Conservation (phyloP, 2,797 vertebrate species). For the Antennarius maculatus region DNA sequence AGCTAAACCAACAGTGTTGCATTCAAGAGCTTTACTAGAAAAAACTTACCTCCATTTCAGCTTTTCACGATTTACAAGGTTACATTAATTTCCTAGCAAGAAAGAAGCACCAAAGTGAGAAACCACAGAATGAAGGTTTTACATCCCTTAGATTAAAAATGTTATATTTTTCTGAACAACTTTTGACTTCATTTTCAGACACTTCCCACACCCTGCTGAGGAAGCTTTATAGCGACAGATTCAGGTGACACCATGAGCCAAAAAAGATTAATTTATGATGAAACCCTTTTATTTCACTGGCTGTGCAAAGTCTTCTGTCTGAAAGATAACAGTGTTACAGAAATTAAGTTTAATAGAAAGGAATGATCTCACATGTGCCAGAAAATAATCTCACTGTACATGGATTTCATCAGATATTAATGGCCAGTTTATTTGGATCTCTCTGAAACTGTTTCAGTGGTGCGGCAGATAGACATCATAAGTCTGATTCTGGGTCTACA, state of each 20-base stretch:
- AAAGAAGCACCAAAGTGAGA: background rate
- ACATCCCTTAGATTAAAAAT: slow-evolving; percentile 9
- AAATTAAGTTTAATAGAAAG: background rate
- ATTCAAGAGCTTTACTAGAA: background rate
- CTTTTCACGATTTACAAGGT: background rate
- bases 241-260: slow-evolving; percentile 13
- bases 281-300: slow-evolving; percentile 16
- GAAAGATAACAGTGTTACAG: slow-evolving; percentile 4
- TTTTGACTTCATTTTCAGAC: slow-evolving; percentile 1
- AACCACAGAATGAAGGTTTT: background rate
- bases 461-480: too few species aligned
- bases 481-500: too few species aligned
- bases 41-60: slow-evolving; percentile 6
- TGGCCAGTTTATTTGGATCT: too few species aligned
- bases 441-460: too few species aligned
- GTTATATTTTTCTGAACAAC: slow-evolving; percentile 3
- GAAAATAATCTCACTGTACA: too few species aligned
- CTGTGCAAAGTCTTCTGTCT: slow-evolving; percentile 1
- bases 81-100: slow-evolving; percentile 5
- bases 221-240: background rate
- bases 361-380: background rate
- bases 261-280: slow-evolving; percentile 10
- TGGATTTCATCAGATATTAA: too few species aligned
- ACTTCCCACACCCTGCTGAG: slow-evolving; percentile 3
- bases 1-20: background rate